These are phyloP conservation scores for Colinus virginianus DNA, from an alignment of 2,113 vertebrate species.

Conservation along the genomic window DNA sequence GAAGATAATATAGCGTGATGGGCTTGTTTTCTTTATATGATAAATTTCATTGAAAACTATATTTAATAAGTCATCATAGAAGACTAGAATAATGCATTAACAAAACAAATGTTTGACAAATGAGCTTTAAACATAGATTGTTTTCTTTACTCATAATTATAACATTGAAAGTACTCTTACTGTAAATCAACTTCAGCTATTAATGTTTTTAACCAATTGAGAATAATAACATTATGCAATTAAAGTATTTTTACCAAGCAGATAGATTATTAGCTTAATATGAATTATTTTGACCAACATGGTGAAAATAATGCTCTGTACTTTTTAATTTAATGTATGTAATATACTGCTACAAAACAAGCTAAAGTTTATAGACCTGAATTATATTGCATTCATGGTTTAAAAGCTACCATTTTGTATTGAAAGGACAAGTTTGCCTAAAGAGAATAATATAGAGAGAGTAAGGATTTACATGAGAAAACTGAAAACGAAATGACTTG, in stretches of 20 bases:
- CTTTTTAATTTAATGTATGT: background rate
- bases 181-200: constrained; percentile 32
- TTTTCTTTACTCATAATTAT: background rate
- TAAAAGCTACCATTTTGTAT: background rate
- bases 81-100: background rate
- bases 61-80: constrained; percentile 1
- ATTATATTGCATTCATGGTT: background rate
- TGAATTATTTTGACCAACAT: constrained; percentile 42
- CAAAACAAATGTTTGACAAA: constrained; percentile 40
- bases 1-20: background rate
- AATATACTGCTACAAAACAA: background rate
- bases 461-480: background rate
- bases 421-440: background rate
- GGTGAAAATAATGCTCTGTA: accelerated
- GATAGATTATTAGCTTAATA: constrained; percentile 41
- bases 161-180: constrained; percentile 39
- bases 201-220: constrained; percentile 36
- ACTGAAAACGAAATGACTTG: accelerated
- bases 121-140: background rate
- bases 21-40: constrained; percentile 34
- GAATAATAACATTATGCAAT: constrained; percentile 50
- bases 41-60: constrained; percentile 14
- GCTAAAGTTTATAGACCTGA: background rate
- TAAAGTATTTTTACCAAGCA: constrained; percentile 63
- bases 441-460: background rate